A percentile compares a stretch with the other conserved stretches of the same genome.
phyloP scores from a whole-genome alignment of 2,888 invertebrate species.

The Tiliacea aurago region DNA sequence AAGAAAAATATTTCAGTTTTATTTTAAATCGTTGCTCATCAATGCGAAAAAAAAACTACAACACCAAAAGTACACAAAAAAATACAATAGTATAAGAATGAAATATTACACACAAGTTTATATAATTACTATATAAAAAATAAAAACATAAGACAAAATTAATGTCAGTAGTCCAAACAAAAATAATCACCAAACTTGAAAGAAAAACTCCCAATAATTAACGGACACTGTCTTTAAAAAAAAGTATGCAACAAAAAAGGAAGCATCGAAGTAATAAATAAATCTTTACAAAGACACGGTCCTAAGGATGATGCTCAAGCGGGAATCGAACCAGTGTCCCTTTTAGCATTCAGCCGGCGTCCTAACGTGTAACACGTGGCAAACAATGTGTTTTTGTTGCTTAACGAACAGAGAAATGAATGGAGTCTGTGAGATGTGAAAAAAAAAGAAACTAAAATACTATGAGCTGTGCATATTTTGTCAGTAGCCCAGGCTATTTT shows the following conservation, averaged over 20 bases:
- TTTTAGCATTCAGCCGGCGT: constrained; percentile 84
- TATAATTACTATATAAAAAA: neutral
- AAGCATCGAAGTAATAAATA: constrained; percentile 61
- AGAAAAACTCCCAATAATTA: constrained; percentile 29
- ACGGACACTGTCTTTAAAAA: constrained; percentile 28
- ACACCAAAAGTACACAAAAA: too few species aligned
- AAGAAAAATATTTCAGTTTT: too few species aligned
- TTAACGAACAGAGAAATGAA: constrained; percentile 66
- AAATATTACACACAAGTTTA: neutral
- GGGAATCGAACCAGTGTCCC: constrained; percentile 79
- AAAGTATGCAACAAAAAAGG: constrained; percentile 27
- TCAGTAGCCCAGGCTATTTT: too few species aligned
- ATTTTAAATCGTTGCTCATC: neutral
- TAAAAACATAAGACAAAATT: too few species aligned
- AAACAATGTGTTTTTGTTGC: constrained; percentile 89
- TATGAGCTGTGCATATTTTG: neutral
- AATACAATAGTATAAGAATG: neutral
- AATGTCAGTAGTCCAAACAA: neutral
- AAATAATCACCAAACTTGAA: constrained; percentile 25
- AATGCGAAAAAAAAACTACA: too few species aligned
- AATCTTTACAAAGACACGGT: constrained; percentile 58
- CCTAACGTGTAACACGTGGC: constrained; percentile 87
- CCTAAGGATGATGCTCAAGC: constrained; percentile 64
- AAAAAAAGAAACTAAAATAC: neutral
- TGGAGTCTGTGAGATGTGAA: constrained; percentile 66